Conservation (phyloP, 1,140 invertebrate species). For the Drosophila bocki region DNA sequence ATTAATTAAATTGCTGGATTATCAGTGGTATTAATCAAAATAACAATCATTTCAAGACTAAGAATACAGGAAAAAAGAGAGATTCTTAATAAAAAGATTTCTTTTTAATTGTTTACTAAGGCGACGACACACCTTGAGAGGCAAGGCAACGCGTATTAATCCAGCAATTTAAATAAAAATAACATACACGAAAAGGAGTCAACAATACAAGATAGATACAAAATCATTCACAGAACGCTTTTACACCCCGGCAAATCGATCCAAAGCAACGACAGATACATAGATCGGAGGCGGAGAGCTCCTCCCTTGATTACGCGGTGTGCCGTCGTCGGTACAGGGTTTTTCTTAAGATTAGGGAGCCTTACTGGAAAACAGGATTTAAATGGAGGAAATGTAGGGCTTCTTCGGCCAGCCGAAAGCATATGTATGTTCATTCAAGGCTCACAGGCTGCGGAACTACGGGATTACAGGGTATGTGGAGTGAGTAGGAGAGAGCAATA, state of each 20-base stretch:
- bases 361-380: background rate
- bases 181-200: slow-evolving; percentile 6
- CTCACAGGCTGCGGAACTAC: slow-evolving; percentile 3
- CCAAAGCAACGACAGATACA: slow-evolving; percentile 32
- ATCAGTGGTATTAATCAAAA: slow-evolving; percentile 58
- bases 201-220: slow-evolving; percentile 6
- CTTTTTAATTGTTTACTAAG: slow-evolving; percentile 27
- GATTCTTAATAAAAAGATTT: slow-evolving; percentile 10
- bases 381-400: background rate
- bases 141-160: slow-evolving; percentile 55
- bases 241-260: slow-evolving; percentile 13
- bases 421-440: background rate
- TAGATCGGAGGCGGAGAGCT: background rate
- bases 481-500: slow-evolving; percentile 6
- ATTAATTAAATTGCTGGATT: slow-evolving; percentile 84
- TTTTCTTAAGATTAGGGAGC: slow-evolving; percentile 14
- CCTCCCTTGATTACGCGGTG: slow-evolving; percentile 36
- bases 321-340: slow-evolving; percentile 62
- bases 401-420: slow-evolving; percentile 19
- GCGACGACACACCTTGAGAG: slow-evolving; percentile 69
- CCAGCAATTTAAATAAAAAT: slow-evolving; percentile 70
- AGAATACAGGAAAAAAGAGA: slow-evolving; percentile 19
- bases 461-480: background rate
- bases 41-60: slow-evolving; percentile 45
- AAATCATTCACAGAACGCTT: slow-evolving; percentile 69